Percentiles rank a stretch among this genome's conserved stretches.
Evolutionary conservation across 2,888 invertebrate species (phyloP).

Genomic region (Ferdinandea cuprea): DNA sequence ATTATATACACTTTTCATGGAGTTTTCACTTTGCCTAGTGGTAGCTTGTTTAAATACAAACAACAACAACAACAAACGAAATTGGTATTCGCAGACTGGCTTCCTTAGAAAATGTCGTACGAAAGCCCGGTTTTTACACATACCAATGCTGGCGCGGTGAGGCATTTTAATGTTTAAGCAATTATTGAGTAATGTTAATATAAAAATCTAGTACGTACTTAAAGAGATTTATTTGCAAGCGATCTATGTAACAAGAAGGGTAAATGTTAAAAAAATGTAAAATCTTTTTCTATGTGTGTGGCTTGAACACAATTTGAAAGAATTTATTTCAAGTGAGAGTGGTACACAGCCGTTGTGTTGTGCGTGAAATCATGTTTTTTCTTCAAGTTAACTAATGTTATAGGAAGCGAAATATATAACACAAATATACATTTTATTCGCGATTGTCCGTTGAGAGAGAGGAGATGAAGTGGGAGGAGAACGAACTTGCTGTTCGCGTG

Average conservation of each 20-base stretch:
- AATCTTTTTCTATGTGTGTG: background rate
- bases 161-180: conserved; percentile 51
- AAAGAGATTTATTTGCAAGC: conserved; percentile 50
- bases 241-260: background rate
- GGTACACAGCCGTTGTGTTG: too few relatives aligned
- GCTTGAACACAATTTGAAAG: conserved; percentile 20
- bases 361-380: conserved; percentile 41
- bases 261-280: background rate
- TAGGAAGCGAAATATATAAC: conserved; percentile 55
- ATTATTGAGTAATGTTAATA: conserved; percentile 69
- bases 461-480: too few relatives aligned
- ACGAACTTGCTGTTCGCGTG: conserved; percentile 34
- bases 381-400: conserved; percentile 41
- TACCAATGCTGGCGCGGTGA: conserved; percentile 19
- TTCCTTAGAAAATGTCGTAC: conserved; percentile 66
- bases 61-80: too few relatives aligned
- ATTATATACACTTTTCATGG: conserved; percentile 13
- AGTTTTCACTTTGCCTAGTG: conserved; percentile 58
- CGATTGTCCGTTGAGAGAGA: background rate
- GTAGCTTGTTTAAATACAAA: background rate
- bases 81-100: conserved; percentile 36
- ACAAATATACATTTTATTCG: background rate
- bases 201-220: conserved; percentile 42
- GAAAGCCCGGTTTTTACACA: conserved; percentile 47
- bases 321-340: conserved; percentile 58